Evolutionary conservation across 2,888 invertebrate genomes (phyloP).

Genomic region (Eustalomyia histrio): DNA sequence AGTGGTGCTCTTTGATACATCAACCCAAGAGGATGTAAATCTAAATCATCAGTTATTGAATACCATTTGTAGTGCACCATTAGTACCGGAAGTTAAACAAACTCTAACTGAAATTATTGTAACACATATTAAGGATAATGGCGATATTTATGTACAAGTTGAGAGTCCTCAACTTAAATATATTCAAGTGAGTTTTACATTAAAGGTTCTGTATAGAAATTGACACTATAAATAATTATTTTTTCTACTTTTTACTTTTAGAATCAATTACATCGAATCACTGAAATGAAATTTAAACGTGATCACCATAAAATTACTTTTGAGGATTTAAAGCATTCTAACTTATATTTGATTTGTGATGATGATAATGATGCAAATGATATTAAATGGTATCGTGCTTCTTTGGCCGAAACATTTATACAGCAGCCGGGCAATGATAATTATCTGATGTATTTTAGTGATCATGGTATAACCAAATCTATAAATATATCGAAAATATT

Average conservation of each 20-base stretch:
- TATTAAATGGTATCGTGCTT: constrained; percentile 80
- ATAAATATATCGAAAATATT: constrained; percentile 79
- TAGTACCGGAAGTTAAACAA: constrained; percentile 74
- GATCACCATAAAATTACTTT: constrained; percentile 74
- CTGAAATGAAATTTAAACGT: constrained; percentile 74
- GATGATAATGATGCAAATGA: constrained; percentile 68
- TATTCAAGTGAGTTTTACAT: constrained; percentile 70
- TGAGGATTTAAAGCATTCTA: constrained; percentile 75
- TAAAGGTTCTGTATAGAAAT: no score
- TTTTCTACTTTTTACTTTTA: neutral
- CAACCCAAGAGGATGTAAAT: no score
- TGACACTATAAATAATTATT: no score
- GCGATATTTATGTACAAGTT: constrained; percentile 75
- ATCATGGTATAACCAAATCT: constrained; percentile 81
- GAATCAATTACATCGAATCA: no score
- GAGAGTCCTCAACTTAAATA: constrained; percentile 75
- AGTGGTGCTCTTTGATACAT: no score
- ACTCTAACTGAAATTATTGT: constrained; percentile 75
- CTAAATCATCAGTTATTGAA: no score
- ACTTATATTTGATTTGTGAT: constrained; percentile 80
- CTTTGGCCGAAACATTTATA: constrained; percentile 74
- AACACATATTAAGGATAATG: constrained; percentile 76
- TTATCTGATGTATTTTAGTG: constrained; percentile 81
- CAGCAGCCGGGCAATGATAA: constrained; percentile 73
- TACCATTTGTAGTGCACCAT: constrained; percentile 80